Percentiles rank a stretch among this genome's conserved stretches.
phyloP scores from a whole-genome alignment of 2,113 vertebrate genomes.

The Megalops atlanticus region DNA sequence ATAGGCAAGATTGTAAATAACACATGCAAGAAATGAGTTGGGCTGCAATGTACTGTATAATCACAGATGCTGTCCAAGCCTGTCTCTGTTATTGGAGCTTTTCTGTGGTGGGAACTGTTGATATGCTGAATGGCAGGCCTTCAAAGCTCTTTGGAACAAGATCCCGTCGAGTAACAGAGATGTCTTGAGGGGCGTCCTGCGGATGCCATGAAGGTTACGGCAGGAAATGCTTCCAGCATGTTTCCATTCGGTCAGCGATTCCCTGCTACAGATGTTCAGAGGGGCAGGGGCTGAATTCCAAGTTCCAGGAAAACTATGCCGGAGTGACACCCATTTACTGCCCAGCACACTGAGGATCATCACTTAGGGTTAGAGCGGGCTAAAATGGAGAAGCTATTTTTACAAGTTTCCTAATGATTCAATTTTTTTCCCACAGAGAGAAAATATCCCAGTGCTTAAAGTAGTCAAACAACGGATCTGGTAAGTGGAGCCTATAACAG shows the following conservation, averaged over 20 bases:
- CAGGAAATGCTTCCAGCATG: conserved; percentile 76
- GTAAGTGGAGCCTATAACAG: neutral
- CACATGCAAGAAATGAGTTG: neutral
- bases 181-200: conserved; percentile 66
- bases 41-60: neutral
- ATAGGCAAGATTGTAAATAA: neutral
- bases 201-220: conserved; percentile 75
- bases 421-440: neutral
- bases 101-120: conserved; percentile 45
- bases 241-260: conserved; percentile 80
- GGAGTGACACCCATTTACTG: conserved; percentile 31
- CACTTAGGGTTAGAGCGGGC: no score
- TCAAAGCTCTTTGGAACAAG: conserved; percentile 72
- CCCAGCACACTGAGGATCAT: neutral
- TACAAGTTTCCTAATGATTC: neutral
- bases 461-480: neutral
- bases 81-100: neutral
- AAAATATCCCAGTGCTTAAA: neutral
- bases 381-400: conserved; percentile 32
- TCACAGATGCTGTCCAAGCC: neutral
- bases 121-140: conserved; percentile 60
- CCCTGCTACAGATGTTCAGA: conserved; percentile 52
- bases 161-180: conserved; percentile 71
- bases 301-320: conserved; percentile 20
- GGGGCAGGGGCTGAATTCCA: neutral